Percentiles rank a stretch among this genome's conserved stretches.
These are phyloP conservation scores for Bos taurus DNA, from an alignment of 2,113 vertebrate species.

Conservation along the genomic window DNA sequence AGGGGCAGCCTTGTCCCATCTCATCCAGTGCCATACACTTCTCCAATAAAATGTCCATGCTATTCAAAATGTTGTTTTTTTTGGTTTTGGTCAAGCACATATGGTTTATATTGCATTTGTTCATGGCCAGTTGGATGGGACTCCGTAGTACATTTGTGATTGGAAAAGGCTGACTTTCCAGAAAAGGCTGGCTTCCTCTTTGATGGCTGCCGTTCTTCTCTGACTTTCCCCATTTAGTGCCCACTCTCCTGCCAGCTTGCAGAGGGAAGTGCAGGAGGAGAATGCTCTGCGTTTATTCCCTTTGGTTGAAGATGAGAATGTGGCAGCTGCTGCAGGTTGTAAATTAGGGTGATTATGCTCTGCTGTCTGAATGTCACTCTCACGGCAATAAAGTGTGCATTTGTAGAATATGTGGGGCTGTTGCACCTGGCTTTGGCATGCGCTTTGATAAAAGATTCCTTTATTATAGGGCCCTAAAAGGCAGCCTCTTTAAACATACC, in stretches of 20 bases:
- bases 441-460: neutral
- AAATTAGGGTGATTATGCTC: neutral
- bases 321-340: neutral
- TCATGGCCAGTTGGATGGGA: neutral
- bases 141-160: neutral
- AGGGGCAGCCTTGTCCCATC: neutral
- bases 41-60: neutral
- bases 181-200: neutral
- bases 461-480: neutral
- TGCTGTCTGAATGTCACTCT: neutral
- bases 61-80: neutral
- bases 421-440: neutral
- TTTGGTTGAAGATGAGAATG: neutral
- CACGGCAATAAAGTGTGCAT: neutral
- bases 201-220: neutral
- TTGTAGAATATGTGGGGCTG: neutral
- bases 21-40: neutral
- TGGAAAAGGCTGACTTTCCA: neutral
- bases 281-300: neutral
- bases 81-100: neutral
- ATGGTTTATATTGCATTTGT: neutral
- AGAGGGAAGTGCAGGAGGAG: neutral
- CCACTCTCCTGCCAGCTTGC: neutral
- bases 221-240: neutral
- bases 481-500: neutral